Evolutionary conservation across 2,888 invertebrate genomes (phyloP).

Genomic region (Latrodectus elegans): DNA sequence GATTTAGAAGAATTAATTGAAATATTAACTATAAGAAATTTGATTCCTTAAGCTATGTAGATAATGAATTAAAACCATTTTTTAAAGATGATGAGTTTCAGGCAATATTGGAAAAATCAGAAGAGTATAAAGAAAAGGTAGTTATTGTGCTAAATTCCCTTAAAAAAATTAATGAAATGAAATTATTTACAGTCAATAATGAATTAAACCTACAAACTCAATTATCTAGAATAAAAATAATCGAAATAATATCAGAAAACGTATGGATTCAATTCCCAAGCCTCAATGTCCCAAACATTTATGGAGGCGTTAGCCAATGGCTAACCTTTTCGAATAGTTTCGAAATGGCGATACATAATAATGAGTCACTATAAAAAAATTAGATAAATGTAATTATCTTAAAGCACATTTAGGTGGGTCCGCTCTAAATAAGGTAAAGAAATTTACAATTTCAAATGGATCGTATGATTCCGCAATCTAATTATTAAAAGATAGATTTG

Average conservation of each 20-base stretch:
- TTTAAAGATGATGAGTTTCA: neutral
- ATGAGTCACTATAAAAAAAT: neutral
- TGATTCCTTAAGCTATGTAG: neutral
- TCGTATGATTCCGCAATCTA: no score
- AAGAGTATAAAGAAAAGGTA: neutral
- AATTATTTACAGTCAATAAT: neutral
- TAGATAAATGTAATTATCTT: neutral
- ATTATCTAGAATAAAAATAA: neutral
- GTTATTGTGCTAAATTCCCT: neutral
- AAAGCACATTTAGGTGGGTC: slow-evolving; percentile 11
- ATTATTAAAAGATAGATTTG: slow-evolving; percentile 21
- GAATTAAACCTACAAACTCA: neutral
- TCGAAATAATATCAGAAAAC: neutral
- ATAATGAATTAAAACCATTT: neutral
- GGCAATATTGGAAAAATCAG: neutral
- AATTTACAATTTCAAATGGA: neutral
- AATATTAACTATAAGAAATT: neutral
- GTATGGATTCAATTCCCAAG: neutral
- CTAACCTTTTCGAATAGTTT: neutral
- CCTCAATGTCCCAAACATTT: neutral
- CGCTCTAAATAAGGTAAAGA: slow-evolving; percentile 1
- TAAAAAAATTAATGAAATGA: neutral
- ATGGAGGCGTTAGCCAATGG: neutral
- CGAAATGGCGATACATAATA: neutral
- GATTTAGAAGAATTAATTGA: neutral